Evolutionary conservation across 2,888 invertebrate species (phyloP).

Genomic region (Euspilapteryx auroguttella): DNA sequence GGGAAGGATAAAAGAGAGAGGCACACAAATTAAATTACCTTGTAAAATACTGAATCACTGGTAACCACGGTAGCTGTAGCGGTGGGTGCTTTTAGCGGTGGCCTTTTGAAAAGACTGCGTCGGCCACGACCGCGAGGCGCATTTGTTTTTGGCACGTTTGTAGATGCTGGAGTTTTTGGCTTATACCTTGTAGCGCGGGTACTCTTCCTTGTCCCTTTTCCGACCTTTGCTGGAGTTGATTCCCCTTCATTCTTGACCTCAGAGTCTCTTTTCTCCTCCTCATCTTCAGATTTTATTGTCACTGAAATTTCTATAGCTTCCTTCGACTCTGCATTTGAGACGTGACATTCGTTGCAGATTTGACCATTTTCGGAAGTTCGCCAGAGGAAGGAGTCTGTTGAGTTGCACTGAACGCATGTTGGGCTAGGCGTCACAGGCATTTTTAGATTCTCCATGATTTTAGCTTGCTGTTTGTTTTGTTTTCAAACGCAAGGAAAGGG

Average conservation of each 20-base stretch:
- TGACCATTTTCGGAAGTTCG: slow-evolving; percentile 73
- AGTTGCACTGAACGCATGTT: slow-evolving; percentile 70
- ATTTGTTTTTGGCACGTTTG: slow-evolving; percentile 22
- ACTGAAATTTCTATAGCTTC: slow-evolving; percentile 24
- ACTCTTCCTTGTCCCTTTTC: slow-evolving; percentile 60
- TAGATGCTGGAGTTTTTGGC: slow-evolving; percentile 35
- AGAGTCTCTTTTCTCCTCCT: slow-evolving; percentile 27
- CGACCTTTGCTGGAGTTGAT: slow-evolving; percentile 41
- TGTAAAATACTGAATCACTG: slow-evolving; percentile 76
- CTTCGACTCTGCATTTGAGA: slow-evolving; percentile 33
- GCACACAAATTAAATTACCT: slow-evolving; percentile 33
- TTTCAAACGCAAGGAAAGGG: no score
- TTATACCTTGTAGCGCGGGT: slow-evolving; percentile 62
- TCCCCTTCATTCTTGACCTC: slow-evolving; percentile 27
- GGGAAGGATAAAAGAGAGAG: background rate
- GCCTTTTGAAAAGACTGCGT: slow-evolving; percentile 76
- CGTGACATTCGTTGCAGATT: slow-evolving; percentile 75
- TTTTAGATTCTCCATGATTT: no score
- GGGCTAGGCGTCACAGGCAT: no score
- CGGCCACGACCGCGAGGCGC: slow-evolving; percentile 73
- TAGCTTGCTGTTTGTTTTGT: no score
- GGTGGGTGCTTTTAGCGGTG: slow-evolving; percentile 78
- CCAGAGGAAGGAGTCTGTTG: slow-evolving; percentile 74
- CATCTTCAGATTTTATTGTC: slow-evolving; percentile 23
- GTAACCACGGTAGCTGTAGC: slow-evolving; percentile 82